Evolutionary conservation across 1,140 invertebrate genomes (phyloP), one percentile per base, ranked within the genome.

Genomic region (Ctenoplectra terminalis): DNA sequence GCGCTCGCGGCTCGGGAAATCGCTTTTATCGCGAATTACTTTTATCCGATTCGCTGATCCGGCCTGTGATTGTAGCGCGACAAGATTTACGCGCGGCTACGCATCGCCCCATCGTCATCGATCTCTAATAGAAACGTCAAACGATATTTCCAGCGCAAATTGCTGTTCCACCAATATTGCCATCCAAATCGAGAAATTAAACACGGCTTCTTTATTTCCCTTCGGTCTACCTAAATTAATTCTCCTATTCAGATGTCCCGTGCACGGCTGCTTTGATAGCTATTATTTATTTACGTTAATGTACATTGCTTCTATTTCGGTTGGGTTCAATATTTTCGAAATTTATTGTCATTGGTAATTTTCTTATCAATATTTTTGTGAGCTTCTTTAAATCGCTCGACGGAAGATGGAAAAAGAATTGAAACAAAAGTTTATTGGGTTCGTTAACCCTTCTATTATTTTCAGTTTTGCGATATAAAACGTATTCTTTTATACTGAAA

Each of bases 1-100:
- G 58, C 26, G 56, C 46, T 46, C 56, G 46, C 8, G 52, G 54
- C 56, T 23, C 54, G 46, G 56, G 56, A 60, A 85, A 83, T 79
- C 63, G 70, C 52, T 75, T 86, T 75, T 79, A 79, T 70, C 66
- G 81, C 64, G 73, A 86, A 86, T 87, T 87, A 79, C 82, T 86
- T 83, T 79, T 71, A 86, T 63, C 60, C 67, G 69, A 79, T 48
- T 79, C 43, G 67, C 37, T 52, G 69, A 73, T 73, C 46, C 69
- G 13, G 13, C 34, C 69, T 15, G 69, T 48, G 77, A 73, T 79
- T 52, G 67, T 34, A 34, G 20, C 60, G 40, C 37, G 48, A 48
- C 37, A 81, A 75, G 78, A 75, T 75, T 81, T 64, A 81, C 71
- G 61, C 61, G 37, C 69, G 46, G 58, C 60, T 43, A 52, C 71